Evolutionary conservation across 1,140 invertebrate genomes (phyloP).

Genomic region (Ceratosolen fusciceps): DNA sequence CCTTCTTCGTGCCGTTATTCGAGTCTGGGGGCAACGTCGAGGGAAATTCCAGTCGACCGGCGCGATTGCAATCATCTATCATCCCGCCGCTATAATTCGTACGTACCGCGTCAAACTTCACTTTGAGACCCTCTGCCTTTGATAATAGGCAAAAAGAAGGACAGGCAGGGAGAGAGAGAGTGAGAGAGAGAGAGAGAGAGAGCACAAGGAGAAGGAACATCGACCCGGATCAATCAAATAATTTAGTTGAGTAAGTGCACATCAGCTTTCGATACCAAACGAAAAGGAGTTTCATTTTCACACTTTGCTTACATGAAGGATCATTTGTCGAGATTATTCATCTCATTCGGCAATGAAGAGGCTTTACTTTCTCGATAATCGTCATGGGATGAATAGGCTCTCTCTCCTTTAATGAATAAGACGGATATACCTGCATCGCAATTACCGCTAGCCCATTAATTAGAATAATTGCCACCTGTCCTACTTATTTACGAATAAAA

Average conservation of each 20-base stretch:
- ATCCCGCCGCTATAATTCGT: conserved; percentile 33
- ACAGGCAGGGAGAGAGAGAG: not conserved
- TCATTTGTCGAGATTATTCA: conserved; percentile 33
- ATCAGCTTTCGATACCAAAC: conserved; percentile 3
- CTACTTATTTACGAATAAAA: too few relatives aligned
- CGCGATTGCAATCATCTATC: conserved; percentile 46
- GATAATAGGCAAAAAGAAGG: not conserved
- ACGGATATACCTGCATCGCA: not conserved
- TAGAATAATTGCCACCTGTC: too few relatives aligned
- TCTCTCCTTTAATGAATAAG: not conserved
- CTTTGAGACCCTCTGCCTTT: conserved; percentile 2
- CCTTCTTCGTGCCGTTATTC: not conserved
- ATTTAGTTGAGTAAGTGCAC: conserved; percentile 10
- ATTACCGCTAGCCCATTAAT: too few relatives aligned
- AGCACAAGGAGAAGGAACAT: not conserved
- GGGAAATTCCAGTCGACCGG: conserved; percentile 31
- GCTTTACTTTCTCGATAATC: not conserved
- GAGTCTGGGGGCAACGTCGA: not conserved
- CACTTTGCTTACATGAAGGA: not conserved
- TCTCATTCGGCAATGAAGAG: not conserved
- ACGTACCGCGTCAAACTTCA: conserved; percentile 40
- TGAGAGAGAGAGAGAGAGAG: not conserved
- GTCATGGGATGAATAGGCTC: not conserved
- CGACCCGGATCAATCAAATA: conserved; percentile 26
- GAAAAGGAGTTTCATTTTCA: not conserved